phyloP scores from a whole-genome alignment of 1,140 invertebrate genomes.

The Oscheius sp. region DNA sequence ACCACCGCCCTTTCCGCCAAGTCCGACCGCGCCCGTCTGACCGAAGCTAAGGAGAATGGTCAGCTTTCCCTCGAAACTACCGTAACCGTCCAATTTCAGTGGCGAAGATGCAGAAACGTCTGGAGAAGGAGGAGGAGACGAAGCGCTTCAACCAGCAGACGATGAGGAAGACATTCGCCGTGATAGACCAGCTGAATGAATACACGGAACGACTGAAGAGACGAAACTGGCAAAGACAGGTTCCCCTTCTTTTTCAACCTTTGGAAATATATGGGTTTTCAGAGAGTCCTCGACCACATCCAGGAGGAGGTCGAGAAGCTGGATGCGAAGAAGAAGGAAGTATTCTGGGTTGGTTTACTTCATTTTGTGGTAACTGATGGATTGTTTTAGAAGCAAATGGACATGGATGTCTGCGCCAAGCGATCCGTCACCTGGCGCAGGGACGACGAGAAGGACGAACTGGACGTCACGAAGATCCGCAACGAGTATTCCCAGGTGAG shows the following conservation, averaged over 20 bases:
- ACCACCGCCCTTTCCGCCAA: no score
- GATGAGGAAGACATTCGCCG: background rate
- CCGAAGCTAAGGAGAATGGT: no score
- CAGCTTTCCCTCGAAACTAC: no score
- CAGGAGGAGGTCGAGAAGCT: background rate
- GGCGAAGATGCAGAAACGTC: no score
- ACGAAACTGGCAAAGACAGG: background rate
- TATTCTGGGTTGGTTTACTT: no score
- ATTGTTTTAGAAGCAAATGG: no score
- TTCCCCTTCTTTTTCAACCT: no score
- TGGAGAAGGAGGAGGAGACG: background rate
- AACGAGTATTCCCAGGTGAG: background rate
- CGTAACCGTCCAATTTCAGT: no score
- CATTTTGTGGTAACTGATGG: no score
- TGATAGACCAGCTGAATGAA: background rate
- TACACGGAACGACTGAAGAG: background rate
- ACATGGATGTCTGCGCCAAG: no score
- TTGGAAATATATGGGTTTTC: no score
- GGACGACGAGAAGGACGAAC: background rate
- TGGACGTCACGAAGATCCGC: background rate
- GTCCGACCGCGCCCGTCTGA: no score
- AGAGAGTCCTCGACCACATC: background rate
- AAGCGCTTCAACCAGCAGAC: background rate
- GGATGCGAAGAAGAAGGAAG: background rate
- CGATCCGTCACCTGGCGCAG: background rate